Conservation (phyloP, 1,140 invertebrate genomes). For the Drosophila chauvacae region DNA sequence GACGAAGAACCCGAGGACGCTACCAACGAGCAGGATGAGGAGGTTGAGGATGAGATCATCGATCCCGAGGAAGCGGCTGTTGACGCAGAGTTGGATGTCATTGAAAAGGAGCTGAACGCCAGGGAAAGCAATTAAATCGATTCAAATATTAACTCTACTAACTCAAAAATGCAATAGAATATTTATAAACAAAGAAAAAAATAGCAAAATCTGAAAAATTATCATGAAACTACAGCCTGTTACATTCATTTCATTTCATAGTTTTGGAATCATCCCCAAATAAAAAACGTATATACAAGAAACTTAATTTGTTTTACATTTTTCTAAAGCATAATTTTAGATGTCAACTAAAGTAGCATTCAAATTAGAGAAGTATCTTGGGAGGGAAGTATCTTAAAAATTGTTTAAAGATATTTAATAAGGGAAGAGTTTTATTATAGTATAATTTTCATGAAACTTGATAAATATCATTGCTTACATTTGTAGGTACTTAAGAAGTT, state of each 20-base stretch:
- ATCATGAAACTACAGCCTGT: background rate
- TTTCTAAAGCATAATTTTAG: slow-evolving; percentile 5
- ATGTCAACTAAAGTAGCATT: background rate
- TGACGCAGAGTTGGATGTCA: slow-evolving; percentile 15
- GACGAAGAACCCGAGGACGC: background rate
- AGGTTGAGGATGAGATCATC: slow-evolving; percentile 1
- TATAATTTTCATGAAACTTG: background rate
- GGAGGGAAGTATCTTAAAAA: background rate
- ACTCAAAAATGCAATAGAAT: background rate
- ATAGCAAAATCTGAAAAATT: background rate
- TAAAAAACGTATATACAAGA: slow-evolving; percentile 28
- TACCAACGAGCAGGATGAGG: background rate
- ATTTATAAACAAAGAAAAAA: slow-evolving; percentile 8
- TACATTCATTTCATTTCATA: slow-evolving; percentile 20
- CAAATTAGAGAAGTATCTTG: background rate
- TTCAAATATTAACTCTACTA: background rate
- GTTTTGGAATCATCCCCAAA: slow-evolving; percentile 28
- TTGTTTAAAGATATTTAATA: background rate
- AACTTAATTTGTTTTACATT: background rate
- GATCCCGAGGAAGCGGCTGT: slow-evolving; percentile 23
- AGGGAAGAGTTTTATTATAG: background rate
- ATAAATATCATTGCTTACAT: background rate
- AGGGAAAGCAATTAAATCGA: background rate
- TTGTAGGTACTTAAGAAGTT: accelerated
- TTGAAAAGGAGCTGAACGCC: slow-evolving; percentile 15